Base-by-base conservation (phyloP, 2,113 vertebrate species). In the Centropus unirufus region DNA sequence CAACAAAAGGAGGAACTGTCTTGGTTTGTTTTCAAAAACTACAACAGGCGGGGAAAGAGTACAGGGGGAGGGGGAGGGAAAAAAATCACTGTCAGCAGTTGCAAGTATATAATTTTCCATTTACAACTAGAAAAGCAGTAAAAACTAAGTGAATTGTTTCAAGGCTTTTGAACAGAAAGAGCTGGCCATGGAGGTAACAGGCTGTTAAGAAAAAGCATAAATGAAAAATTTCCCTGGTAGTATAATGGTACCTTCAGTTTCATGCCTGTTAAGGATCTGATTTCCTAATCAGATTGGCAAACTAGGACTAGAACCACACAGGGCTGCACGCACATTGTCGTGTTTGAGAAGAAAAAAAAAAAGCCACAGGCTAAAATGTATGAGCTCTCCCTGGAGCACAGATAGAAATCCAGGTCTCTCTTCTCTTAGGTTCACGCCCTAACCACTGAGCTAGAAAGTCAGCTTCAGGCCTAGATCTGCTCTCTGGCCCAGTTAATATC, bases 281-380 rank as follows among this genome's bases (percentile, higher is more conserved):
- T 86, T 92, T 93, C 87, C 79, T 82, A 77, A 84, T 64, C 44
- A 76, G 32, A 13, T 78, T 66, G 89, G 36, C 54, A 93, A 78
- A 74, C 51, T 47, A 90, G 89, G 78, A 85, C 54, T 90, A 88
- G 88, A 90, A 88, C 14, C 58, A 89, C 54, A 87, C 7, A 85
- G 70, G 67, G 67, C 73, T 6, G 54, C 10, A 49, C 14, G 12
- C 12, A 62, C 26, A 24, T 55, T n/a, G 52, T 52, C 66, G 68
- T 75, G 14, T 78, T 29, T 78, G 26, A 36, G 36, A 36, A 36
- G 36, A 36, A 68, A 80, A 32, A 47, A 15, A 68, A 80, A n/a
- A 44, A 70, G 57, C 52, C 90, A 92, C 16, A 47, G 93, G 91
- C 39, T 86, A 90, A 87, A 91, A 87, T 49, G 27, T 55, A 68